A percentile compares a stretch with the other conserved stretches of the same genome.
Evolutionary conservation across 2,797 vertebrate genomes (phyloP).

Genomic region (Pseudochirops cupreus): DNA sequence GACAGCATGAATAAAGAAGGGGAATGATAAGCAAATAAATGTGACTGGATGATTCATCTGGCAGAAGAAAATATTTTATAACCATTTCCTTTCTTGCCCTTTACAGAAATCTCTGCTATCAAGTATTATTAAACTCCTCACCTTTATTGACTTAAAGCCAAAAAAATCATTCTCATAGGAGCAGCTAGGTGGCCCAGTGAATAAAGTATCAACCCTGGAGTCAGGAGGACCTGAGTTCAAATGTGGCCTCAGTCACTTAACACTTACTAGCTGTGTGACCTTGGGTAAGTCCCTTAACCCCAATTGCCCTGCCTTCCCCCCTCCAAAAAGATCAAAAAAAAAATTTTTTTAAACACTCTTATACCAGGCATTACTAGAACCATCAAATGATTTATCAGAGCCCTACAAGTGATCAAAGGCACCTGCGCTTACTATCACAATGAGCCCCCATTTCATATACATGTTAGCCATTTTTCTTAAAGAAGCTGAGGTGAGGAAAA

Average conservation of each 20-base stretch:
- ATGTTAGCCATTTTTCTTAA: conserved; percentile 68
- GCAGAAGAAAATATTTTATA: not conserved
- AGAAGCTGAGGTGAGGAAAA: conserved; percentile 57
- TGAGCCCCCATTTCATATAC: conserved; percentile 64
- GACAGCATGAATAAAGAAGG: too few species aligned
- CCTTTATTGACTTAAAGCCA: not conserved
- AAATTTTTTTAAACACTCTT: too few species aligned
- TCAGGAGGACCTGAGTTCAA: too few species aligned
- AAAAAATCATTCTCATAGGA: not conserved
- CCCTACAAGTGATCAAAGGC: not conserved
- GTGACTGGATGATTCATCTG: not conserved
- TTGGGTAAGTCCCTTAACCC: too few species aligned
- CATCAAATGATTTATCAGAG: not conserved
- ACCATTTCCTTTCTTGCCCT: not conserved
- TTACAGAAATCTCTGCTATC: not conserved
- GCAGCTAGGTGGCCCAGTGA: too few species aligned
- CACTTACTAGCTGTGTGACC: too few species aligned
- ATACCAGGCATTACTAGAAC: not conserved
- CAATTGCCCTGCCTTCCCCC: too few species aligned
- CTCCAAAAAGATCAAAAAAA: too few species aligned
- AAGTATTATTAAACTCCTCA: not conserved
- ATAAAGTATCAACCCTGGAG: too few species aligned
- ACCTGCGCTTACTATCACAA: not conserved
- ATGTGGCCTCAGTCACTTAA: too few species aligned
- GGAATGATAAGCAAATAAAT: not conserved